Evolutionary conservation across 2,797 vertebrate genomes (phyloP).

Genomic region (Eulemur albifrons): DNA sequence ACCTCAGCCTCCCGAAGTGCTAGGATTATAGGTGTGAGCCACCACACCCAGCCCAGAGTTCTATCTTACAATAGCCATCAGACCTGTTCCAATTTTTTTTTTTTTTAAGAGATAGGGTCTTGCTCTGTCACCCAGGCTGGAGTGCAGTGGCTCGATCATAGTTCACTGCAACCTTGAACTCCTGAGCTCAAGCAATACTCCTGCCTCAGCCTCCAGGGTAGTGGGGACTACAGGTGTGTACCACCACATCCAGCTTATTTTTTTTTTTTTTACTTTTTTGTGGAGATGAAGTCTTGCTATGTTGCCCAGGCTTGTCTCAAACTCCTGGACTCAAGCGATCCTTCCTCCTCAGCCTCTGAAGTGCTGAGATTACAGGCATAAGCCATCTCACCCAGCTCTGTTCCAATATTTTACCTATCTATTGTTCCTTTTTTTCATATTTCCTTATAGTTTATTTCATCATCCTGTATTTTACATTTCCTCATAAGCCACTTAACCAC

Average conservation of each 20-base stretch:
- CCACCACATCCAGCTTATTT: not conserved
- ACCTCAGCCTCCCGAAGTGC: too few relatives aligned
- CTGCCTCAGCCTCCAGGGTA: too few relatives aligned
- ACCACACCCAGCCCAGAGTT: not conserved
- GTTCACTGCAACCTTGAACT: too few relatives aligned
- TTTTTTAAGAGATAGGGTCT: not conserved
- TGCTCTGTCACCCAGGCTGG: not conserved
- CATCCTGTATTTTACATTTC: not conserved
- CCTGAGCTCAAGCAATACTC: too few relatives aligned
- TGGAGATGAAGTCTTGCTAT: not conserved
- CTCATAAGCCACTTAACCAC: not conserved
- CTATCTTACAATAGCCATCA: not conserved
- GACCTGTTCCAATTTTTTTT: not conserved
- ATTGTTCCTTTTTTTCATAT: not conserved
- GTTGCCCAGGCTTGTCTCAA: not conserved
- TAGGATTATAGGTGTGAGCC: too few relatives aligned
- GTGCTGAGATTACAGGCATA: not conserved
- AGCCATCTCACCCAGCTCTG: not conserved
- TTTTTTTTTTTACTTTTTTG: not conserved
- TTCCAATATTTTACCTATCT: not conserved
- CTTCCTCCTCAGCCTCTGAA: not conserved
- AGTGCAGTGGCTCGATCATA: too few relatives aligned
- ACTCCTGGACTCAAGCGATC: not conserved
- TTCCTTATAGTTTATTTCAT: slow-evolving; percentile 1
- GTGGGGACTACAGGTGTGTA: too few relatives aligned